Base-by-base conservation (phyloP, 2,797 vertebrate species). In the Gallinago nigripennis region DNA sequence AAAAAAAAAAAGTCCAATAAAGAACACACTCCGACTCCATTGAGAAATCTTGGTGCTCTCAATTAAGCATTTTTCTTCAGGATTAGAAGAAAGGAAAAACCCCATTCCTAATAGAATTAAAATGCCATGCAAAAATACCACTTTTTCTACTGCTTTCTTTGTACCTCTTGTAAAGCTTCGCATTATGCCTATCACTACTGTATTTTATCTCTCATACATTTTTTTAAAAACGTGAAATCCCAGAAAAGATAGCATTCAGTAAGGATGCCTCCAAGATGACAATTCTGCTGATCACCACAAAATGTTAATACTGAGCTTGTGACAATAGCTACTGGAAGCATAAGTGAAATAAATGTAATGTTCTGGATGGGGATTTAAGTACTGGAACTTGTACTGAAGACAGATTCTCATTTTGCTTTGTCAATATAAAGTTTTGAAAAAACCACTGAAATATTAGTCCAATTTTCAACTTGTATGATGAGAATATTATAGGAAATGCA, bases 341-440 rank as follows among this genome's bases (percentile, higher is more conserved):
- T 78, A 92, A 90, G 28, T 86, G 81, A 94, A 92, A 73, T 16
- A 51, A 70, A 66, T 18, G 11, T 11, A 70, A 61, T 27, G n/a
- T 86, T 90, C 86, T 87, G 51, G 70, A 89, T 82, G 63, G 87
- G 75, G 78, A 83, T 76, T 92, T 73, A 88, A 82, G 79, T 46
- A 86, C 41, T 71, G 51, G 39, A 82, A 94, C 77, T 81, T 69
- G 72, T 28, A 92, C 43, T 81, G 64, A 72, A 93, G 89, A 92
- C 19, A 95, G 78, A 75, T 82, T 78, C 72, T 95, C 68, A 82
- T 86, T 95, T 92, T 93, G 48, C 51, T 88, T 61, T 95, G 57
- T 85, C 76, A 90, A 70, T 86, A 82, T 23, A 8, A 33, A 73
- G 28, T 37, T 71, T 60, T 73, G 21, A 23, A 71, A 93, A 94